Conservation (phyloP, 2,888 invertebrate genomes). For the Steinernema carpocapsae region DNA sequence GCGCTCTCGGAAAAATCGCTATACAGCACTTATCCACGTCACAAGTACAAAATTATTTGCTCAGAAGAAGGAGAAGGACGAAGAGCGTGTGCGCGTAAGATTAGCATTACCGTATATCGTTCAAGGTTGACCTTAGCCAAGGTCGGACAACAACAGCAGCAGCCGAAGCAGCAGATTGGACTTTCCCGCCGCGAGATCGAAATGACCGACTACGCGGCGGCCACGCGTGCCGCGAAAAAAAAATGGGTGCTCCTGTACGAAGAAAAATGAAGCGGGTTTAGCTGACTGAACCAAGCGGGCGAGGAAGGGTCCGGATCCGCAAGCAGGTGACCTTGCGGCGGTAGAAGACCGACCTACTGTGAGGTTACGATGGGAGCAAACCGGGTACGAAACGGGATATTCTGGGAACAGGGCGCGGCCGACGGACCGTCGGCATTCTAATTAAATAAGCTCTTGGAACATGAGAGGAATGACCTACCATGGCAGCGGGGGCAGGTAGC, state of each 20-base stretch:
- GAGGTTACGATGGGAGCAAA: too few relatives aligned
- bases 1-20: background rate
- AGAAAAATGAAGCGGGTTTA: background rate
- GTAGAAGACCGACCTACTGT: background rate
- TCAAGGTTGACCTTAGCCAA: constrained; percentile 34
- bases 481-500: constrained; percentile 26
- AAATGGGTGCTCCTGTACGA: background rate
- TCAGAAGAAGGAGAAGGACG: constrained; percentile 13
- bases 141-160: constrained; percentile 22
- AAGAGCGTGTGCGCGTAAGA: constrained; percentile 28
- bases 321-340: constrained; percentile 16
- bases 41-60: constrained; percentile 11
- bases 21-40: background rate
- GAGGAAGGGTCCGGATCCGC: background rate
- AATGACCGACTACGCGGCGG: background rate
- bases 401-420: too few relatives aligned
- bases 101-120: constrained; percentile 34
- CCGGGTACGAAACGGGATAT: too few relatives aligned
- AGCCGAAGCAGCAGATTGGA: constrained; percentile 19
- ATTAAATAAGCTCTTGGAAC: too few relatives aligned
- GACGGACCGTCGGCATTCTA: too few relatives aligned
- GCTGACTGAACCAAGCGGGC: background rate
- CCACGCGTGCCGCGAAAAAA: background rate
- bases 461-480: constrained; percentile 16
- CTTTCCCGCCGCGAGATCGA: constrained; percentile 6